Percentiles rank a stretch among this genome's conserved stretches.
Conservation (phyloP, 1,140 invertebrate genomes). For the Lethrus apterus region DNA sequence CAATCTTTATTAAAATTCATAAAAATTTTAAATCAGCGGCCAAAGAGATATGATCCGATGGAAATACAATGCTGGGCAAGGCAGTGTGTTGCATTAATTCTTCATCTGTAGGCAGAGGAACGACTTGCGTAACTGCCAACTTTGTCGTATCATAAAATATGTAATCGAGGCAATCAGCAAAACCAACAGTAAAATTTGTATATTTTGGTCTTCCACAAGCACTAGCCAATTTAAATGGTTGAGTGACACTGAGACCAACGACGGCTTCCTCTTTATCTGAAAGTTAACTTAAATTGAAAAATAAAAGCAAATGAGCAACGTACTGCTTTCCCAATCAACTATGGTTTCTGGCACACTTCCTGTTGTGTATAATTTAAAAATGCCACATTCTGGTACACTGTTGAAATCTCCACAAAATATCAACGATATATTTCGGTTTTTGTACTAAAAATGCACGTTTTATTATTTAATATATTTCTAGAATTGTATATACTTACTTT, state of each 20-base stretch:
- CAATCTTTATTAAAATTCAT: too few relatives aligned
- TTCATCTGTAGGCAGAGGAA: slow-evolving; percentile 74
- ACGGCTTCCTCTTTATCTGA: slow-evolving; percentile 60
- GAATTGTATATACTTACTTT: not conserved
- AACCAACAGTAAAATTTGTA: slow-evolving; percentile 80
- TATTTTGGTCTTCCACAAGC: slow-evolving; percentile 70
- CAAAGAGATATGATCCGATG: slow-evolving; percentile 88
- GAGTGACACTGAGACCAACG: slow-evolving; percentile 50
- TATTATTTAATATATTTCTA: not conserved
- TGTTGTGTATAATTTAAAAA: slow-evolving; percentile 68
- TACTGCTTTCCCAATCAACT: slow-evolving; percentile 72
- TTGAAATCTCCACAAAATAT: slow-evolving; percentile 85
- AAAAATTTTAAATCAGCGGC: slow-evolving; percentile 67
- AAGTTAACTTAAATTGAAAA: slow-evolving; percentile 13
- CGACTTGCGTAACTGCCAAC: slow-evolving; percentile 59
- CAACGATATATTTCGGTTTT: slow-evolving; percentile 49
- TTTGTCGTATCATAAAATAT: slow-evolving; percentile 73
- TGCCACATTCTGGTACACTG: slow-evolving; percentile 71
- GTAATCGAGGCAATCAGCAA: slow-evolving; percentile 86
- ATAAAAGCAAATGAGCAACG: too few relatives aligned
- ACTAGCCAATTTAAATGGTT: slow-evolving; percentile 58
- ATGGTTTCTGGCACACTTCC: slow-evolving; percentile 55
- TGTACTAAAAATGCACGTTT: slow-evolving; percentile 43
- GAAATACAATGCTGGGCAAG: slow-evolving; percentile 79
- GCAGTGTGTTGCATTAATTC: slow-evolving; percentile 67